Conservation (phyloP, 2,113 vertebrate species). For the Pogonocichla stellata region DNA sequence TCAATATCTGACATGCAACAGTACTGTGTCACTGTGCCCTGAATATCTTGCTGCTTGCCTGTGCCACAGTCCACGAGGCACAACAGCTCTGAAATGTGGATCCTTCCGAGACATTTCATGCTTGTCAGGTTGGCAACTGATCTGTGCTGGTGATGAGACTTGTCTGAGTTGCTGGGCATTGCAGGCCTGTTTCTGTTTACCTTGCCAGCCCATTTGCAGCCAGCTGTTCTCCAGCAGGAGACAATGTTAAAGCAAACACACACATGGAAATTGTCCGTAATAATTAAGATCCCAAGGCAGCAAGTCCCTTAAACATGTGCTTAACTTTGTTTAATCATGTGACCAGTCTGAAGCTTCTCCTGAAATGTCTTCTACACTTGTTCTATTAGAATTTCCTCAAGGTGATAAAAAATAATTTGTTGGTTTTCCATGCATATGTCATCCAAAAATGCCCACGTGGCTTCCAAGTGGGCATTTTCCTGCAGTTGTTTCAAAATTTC, state of each 20-base stretch:
- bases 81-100: neutral
- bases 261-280: neutral
- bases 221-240: conserved; percentile 50
- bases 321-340: neutral
- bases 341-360: neutral
- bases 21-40: neutral
- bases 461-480: neutral
- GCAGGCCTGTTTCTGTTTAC: conserved; percentile 43
- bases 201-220: conserved; percentile 50
- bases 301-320: neutral
- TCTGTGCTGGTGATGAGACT: neutral
- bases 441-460: neutral
- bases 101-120: neutral
- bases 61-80: neutral
- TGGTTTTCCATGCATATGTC: neutral
- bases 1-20: neutral
- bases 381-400: neutral
- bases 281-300: conserved; percentile 20
- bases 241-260: conserved; percentile 14
- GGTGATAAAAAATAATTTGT: neutral
- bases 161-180: neutral
- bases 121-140: neutral
- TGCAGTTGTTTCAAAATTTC: neutral
- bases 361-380: neutral
- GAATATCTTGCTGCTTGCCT: neutral